Base-by-base conservation (phyloP, 2,888 invertebrate genomes). In the Galerucella calmariensis region DNA sequence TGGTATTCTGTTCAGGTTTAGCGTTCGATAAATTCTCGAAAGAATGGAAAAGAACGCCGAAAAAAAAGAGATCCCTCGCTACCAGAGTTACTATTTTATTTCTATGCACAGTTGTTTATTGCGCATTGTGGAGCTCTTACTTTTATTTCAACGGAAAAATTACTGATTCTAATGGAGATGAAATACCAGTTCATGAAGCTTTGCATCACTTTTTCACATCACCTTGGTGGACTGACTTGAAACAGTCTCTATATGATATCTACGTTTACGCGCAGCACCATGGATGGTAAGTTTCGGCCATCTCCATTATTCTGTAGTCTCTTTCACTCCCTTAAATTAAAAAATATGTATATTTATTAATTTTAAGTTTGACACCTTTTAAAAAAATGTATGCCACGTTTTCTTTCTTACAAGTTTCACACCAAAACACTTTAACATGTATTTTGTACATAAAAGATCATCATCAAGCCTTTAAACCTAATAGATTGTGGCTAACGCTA, bases 141-240 rank as follows among this genome's bases (percentile, higher is more conserved):
- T 87, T 97, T 24, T 96, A 95, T 86, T 97, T 95, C 88, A 96
- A 97, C 84, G 95, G 96, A 14, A 94, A 93, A 75, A 90, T 97
- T 69, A 94, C 94, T 0, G 95, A 96, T 85, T 84, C 86, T 1
- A 86, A 87, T 76, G 97, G 97, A 0, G 96, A 97, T 77, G 94
- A 95, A 84, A 92, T 97, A 14, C 96, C 95, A 48, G 89, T 97
- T 2, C 93, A 95, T 75, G 97, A 97, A 85, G 97, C 97, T 0
- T 81, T 97, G 0, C 92, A 93, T 81, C 95, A 98, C 86, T 96
- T 98, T 87, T 92, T 97, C 81, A 95, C 95, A 6, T 95, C 96
- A 4, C 95, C 95, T 79, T 94, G 91, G 92, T 96, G 96, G 95
- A 89, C 92, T n/a, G 94, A 96, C 82, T 89, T 96, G 48, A 92